A percentile compares a stretch with the other conserved stretches of the same genome.
phyloP scores from a whole-genome alignment of 2,797 vertebrate species.

The Cossypha caffra region DNA sequence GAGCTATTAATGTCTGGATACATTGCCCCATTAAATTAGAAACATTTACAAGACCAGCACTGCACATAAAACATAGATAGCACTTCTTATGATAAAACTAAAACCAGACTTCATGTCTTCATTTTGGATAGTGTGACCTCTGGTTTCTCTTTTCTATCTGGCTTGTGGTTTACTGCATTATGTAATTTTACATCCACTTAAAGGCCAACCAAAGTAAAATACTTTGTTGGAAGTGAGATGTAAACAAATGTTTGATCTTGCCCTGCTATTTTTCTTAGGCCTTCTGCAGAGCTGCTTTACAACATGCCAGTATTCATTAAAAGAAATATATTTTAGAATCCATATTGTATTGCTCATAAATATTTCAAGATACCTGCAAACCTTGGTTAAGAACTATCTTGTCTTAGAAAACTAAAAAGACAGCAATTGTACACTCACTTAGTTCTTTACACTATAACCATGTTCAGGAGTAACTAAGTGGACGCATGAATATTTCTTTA shows the following conservation, averaged over 20 bases:
- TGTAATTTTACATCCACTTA: constrained; percentile 57
- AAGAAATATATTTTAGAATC: constrained; percentile 69
- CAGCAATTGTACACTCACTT: neutral
- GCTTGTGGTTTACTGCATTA: constrained; percentile 68
- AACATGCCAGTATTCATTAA: constrained; percentile 59
- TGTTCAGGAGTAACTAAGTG: constrained; percentile 5
- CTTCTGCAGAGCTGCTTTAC: constrained; percentile 52
- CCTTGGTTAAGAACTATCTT: constrained; percentile 62
- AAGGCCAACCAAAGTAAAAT: constrained; percentile 74
- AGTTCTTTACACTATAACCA: constrained; percentile 1
- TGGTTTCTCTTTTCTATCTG: constrained; percentile 47
- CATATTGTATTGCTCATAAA: constrained; percentile 72
- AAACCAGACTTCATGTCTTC: constrained; percentile 58
- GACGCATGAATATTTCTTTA: constrained; percentile 59
- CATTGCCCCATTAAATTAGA: constrained; percentile 4
- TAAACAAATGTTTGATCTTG: constrained; percentile 72
- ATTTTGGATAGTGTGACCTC: constrained; percentile 43
- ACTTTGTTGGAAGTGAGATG: constrained; percentile 63
- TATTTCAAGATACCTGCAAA: constrained; percentile 73
- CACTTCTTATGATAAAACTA: constrained; percentile 56
- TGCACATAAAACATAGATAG: neutral
- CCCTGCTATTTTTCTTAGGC: constrained; percentile 63
- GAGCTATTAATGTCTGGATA: constrained; percentile 41
- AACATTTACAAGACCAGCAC: constrained; percentile 9
- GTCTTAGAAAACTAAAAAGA: constrained; percentile 65